phyloP scores from a whole-genome alignment of 2,797 vertebrate genomes.

The Brotula barbata region DNA sequence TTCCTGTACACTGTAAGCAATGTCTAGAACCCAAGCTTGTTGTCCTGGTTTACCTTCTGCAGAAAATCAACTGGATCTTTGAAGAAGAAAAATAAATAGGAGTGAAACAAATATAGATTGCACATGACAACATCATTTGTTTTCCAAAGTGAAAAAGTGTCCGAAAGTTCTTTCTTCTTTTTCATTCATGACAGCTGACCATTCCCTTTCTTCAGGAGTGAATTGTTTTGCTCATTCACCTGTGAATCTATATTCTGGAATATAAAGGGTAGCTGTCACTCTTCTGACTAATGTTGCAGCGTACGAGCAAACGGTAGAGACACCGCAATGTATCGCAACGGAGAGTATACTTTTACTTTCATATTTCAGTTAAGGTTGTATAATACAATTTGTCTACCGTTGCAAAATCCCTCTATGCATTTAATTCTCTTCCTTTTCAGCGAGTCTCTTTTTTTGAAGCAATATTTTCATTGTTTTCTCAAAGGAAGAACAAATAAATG shows the following conservation, averaged over 20 bases:
- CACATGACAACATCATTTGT: conserved; percentile 10
- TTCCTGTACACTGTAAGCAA: no score
- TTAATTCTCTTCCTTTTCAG: not conserved
- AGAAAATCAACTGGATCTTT: no score
- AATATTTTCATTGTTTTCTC: no score
- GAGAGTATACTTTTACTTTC: not conserved
- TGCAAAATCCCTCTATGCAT: not conserved
- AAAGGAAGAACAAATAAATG: no score
- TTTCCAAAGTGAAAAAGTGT: conserved; percentile 16
- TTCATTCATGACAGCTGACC: conserved; percentile 20
- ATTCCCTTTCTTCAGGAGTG: conserved; percentile 14
- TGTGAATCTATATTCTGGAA: conserved; percentile 17
- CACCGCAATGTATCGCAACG: not conserved
- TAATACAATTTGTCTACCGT: not conserved
- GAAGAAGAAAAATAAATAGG: no score
- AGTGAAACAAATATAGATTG: not conserved
- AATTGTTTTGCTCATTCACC: conserved; percentile 23
- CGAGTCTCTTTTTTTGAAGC: conserved; percentile 3
- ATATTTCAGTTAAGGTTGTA: conserved; percentile 8
- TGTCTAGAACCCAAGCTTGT: no score
- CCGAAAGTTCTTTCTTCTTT: conserved; percentile 9
- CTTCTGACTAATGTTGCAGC: conserved; percentile 3
- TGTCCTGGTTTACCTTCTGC: no score
- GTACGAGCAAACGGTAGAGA: conserved; percentile 1
- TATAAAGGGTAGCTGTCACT: conserved; percentile 14